These are phyloP conservation scores for Lipotes vexillifer DNA, from an alignment of 2,113 vertebrate genomes.

Conservation along the genomic window DNA sequence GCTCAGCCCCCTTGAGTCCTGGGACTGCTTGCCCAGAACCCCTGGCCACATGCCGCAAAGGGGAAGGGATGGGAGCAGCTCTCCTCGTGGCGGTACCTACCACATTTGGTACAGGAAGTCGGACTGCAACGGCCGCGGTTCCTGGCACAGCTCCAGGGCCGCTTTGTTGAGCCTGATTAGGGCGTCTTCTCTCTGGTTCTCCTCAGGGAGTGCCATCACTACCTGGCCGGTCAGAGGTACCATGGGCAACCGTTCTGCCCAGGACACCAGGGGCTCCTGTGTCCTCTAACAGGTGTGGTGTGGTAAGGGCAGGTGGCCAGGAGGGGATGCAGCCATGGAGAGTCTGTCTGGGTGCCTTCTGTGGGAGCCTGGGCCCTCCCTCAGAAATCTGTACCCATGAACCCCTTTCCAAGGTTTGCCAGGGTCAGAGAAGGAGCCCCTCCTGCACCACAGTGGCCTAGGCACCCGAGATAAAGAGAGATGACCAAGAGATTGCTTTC, in stretches of 20 bases:
- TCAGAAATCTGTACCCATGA: slow-evolving; percentile 40
- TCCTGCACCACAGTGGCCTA: not conserved
- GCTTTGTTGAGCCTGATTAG: slow-evolving; percentile 83
- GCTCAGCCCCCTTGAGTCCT: not conserved
- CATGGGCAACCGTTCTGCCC: not conserved
- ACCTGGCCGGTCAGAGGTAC: slow-evolving; percentile 72
- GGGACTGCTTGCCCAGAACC: not conserved
- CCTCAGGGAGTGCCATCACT: slow-evolving; percentile 75
- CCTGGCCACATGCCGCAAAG: not conserved
- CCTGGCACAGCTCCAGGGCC: slow-evolving; percentile 79
- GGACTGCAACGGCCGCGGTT: slow-evolving; percentile 56
- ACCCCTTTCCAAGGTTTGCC: slow-evolving; percentile 17
- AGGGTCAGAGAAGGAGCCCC: not conserved
- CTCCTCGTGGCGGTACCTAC: slow-evolving; percentile 73
- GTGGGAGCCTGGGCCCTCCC: not conserved
- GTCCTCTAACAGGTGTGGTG: not conserved
- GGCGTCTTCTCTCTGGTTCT: slow-evolving; percentile 76
- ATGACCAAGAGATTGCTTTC: not conserved
- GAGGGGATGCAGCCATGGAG: not conserved
- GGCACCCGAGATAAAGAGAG: not conserved
- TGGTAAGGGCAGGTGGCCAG: not conserved
- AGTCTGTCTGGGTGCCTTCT: not conserved
- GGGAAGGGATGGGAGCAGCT: not conserved
- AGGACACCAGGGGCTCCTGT: not conserved
- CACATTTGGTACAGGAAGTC: slow-evolving; percentile 77